Base-by-base conservation (phyloP, 2,888 invertebrate genomes). In the Neria commutata region DNA sequence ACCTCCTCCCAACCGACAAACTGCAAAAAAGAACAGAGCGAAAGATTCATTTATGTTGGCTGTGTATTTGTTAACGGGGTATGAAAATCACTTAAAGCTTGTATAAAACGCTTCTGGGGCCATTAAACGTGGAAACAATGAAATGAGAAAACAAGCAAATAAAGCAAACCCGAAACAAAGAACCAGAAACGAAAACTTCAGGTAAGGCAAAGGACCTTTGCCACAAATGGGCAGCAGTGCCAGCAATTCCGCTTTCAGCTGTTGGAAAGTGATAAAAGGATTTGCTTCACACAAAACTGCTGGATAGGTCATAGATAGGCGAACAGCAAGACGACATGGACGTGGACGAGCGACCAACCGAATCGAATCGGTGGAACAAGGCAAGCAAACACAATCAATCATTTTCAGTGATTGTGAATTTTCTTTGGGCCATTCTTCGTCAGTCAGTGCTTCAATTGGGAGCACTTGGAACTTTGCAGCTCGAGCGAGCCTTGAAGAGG, bases 1-100 rank as follows among this genome's bases (percentile, higher is more conserved):
- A 99, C 96, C 83, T 98, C 98, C 89, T 98, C 88, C 67, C 95
- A 95, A 68, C 98, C 98, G 81, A 99, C 98, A 83, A 95, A 97
- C 98, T 99, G 90, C 52, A 91, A 90, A 74, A 81, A 81, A 81
- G 73, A 64, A 69, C 72, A 69, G 64, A 61, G 54, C 14, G 21
- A 42, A 62, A 54, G 24, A 16, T 11, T 42, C 23, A 16, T 2
- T 23, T 10, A 16, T 59, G 60, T 60, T 53, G 60, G 16, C n/a
- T n/a, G n/a, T n/a, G n/a, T n/a, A n/a, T n/a, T n/a, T n/a, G n/a
- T n/a, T n/a, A n/a, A n/a, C n/a, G n/a, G n/a, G n/a, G n/a, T n/a
- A n/a, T n/a, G n/a, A n/a, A n/a, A n/a, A n/a, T n/a, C n/a, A 53
- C 52, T 45, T 60, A 61, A 61, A 60, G 61, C 48, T 25, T 45